phyloP scores from a whole-genome alignment of 2,888 invertebrate genomes.

The Macrophya annulata region DNA sequence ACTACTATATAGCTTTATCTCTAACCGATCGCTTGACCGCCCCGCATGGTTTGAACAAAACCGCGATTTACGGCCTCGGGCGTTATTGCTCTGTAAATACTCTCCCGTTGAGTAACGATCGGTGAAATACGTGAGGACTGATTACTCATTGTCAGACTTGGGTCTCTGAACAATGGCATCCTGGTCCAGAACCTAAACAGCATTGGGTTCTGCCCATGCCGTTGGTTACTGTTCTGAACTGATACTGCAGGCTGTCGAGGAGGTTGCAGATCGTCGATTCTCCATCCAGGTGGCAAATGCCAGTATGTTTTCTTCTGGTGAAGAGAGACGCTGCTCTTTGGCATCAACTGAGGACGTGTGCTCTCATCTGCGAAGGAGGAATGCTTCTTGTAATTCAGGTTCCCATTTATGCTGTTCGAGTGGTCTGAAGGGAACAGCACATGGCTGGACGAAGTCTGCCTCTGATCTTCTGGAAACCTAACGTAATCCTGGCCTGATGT shows the following conservation, averaged over 20 bases:
- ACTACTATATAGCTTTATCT: slow-evolving; percentile 34
- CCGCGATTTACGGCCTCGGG: slow-evolving; percentile 64
- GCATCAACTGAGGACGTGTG: slow-evolving; percentile 61
- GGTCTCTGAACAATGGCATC: slow-evolving; percentile 72
- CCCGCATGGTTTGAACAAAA: slow-evolving; percentile 59
- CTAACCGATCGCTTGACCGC: slow-evolving; percentile 53
- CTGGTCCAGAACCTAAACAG: slow-evolving; percentile 71
- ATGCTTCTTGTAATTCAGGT: slow-evolving; percentile 55
- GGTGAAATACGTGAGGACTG: slow-evolving; percentile 22
- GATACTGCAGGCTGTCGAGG: neutral
- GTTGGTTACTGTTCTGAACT: slow-evolving; percentile 23
- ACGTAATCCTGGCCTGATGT: slow-evolving; percentile 60
- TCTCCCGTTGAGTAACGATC: slow-evolving; percentile 36
- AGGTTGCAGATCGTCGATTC: slow-evolving; percentile 59
- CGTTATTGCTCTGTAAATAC: slow-evolving; percentile 63
- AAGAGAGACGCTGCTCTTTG: slow-evolving; percentile 67
- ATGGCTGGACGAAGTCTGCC: slow-evolving; percentile 60
- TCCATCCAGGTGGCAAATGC: slow-evolving; percentile 64
- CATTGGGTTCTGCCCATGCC: slow-evolving; percentile 67
- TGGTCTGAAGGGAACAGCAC: slow-evolving; percentile 73
- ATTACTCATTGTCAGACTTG: slow-evolving; percentile 59
- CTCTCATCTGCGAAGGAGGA: neutral
- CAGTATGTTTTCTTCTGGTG: slow-evolving; percentile 69
- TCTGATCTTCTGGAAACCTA: slow-evolving; percentile 66
- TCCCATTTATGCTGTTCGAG: slow-evolving; percentile 74